A percentile compares a stretch with the other conserved stretches of the same genome.
phyloP scores from a whole-genome alignment of 2,888 invertebrate species.

The Lymantria dispar region DNA sequence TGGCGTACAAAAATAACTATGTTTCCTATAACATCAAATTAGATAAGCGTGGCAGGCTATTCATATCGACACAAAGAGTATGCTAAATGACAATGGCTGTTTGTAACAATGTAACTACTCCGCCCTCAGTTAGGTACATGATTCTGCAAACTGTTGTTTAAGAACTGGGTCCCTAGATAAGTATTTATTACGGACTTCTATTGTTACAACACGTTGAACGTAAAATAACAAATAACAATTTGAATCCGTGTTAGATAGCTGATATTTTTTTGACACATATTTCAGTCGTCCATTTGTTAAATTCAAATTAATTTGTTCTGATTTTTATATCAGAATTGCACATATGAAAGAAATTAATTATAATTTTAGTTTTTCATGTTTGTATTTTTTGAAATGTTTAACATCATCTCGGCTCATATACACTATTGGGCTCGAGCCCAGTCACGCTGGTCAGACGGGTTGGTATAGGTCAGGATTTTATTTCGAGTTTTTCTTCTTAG shows the following conservation, averaged over 20 bases:
- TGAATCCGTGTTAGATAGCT: neutral
- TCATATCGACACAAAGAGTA: slow-evolving; percentile 23
- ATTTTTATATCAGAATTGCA: too few relatives aligned
- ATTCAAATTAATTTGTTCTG: too few relatives aligned
- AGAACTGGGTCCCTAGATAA: slow-evolving; percentile 3
- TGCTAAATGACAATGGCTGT: slow-evolving; percentile 23
- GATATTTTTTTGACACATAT: neutral
- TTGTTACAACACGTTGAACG: slow-evolving; percentile 4
- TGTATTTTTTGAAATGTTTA: too few relatives aligned
- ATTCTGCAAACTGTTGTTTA: slow-evolving; percentile 11
- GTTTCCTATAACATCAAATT: slow-evolving; percentile 22
- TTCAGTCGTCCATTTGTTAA: too few relatives aligned
- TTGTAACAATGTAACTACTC: slow-evolving; percentile 20
- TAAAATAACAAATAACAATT: neutral
- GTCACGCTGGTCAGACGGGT: too few relatives aligned
- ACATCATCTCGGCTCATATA: too few relatives aligned
- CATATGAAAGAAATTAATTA: too few relatives aligned
- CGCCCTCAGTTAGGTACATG: slow-evolving; percentile 14
- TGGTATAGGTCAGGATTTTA: too few relatives aligned
- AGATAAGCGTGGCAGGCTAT: slow-evolving; percentile 21
- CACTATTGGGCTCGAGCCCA: too few relatives aligned
- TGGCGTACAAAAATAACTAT: slow-evolving; percentile 14
- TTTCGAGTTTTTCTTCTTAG: too few relatives aligned
- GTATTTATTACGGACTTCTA: slow-evolving; percentile 1
- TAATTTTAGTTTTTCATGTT: too few relatives aligned